phyloP scores from a whole-genome alignment of 2,888 invertebrate species.

The Rapana venosa region DNA sequence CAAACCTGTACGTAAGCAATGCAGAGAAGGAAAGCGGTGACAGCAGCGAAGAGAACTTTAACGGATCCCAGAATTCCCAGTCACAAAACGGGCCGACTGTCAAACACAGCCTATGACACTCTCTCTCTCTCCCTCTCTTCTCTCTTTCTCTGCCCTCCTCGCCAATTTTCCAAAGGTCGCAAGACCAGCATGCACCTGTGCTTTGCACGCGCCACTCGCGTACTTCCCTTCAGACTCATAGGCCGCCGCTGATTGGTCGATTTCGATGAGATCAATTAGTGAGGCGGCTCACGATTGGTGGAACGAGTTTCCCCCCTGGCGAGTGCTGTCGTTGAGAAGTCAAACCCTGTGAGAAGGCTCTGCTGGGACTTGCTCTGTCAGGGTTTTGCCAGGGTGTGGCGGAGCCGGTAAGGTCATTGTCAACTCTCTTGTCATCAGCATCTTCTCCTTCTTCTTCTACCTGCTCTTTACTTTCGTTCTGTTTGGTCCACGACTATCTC shows the following conservation, averaged over 20 bases:
- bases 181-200: constrained; percentile 28
- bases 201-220: constrained; percentile 30
- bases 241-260: constrained; percentile 23
- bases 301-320: neutral
- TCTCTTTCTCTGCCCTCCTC: neutral
- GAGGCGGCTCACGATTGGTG: constrained; percentile 21
- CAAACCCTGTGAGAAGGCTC: neutral
- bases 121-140: neutral
- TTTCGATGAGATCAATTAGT: constrained; percentile 29
- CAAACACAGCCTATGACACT: neutral
- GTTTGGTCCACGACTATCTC: neutral
- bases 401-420: neutral
- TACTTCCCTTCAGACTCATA: neutral
- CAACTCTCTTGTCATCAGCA: neutral
- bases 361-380: neutral
- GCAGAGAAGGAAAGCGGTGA: neutral
- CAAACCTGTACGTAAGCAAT: neutral
- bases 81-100: neutral
- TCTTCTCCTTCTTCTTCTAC: neutral
- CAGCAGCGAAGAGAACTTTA: neutral
- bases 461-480: neutral
- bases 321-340: neutral
- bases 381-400: neutral
- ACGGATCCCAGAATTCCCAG: neutral
- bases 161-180: neutral